phyloP scores from a whole-genome alignment of 2,888 invertebrate species.

The Actias luna region DNA sequence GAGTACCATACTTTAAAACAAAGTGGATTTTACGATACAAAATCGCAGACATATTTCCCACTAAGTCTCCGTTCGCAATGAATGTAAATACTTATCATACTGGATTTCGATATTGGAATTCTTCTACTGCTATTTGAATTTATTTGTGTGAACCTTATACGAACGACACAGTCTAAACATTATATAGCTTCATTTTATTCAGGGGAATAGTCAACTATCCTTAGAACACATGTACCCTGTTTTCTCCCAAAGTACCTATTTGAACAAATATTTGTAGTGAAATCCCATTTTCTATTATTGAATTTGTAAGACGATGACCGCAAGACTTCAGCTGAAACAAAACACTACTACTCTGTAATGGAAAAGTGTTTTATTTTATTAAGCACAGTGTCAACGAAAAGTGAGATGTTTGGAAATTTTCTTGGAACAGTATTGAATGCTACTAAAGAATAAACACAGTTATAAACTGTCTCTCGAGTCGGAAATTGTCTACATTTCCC shows the following conservation, averaged over 20 bases:
- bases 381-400: slow-evolving; percentile 28
- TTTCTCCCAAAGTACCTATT: neutral
- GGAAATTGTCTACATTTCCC: slow-evolving; percentile 56
- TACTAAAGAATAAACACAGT: slow-evolving; percentile 20
- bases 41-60: slow-evolving; percentile 26
- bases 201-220: neutral
- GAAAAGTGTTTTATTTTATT: slow-evolving; percentile 24
- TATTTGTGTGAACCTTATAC: slow-evolving; percentile 36
- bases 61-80: slow-evolving; percentile 27
- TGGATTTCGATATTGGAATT: slow-evolving; percentile 50
- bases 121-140: slow-evolving; percentile 46
- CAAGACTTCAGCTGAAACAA: slow-evolving; percentile 8
- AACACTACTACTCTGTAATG: slow-evolving; percentile 15
- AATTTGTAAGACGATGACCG: neutral
- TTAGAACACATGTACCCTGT: neutral
- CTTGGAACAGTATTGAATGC: slow-evolving; percentile 32
- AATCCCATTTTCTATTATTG: neutral
- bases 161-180: slow-evolving; percentile 18
- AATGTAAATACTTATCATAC: slow-evolving; percentile 39
- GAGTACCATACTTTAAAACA: neutral
- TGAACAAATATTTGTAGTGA: neutral
- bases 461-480: slow-evolving; percentile 29
- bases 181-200: slow-evolving; percentile 19
- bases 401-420: slow-evolving; percentile 27
- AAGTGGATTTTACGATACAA: neutral